Evolutionary conservation across 1,140 invertebrate species (phyloP), one percentile per base, ranked within the genome.

Genomic region (Bombus pascuorum): DNA sequence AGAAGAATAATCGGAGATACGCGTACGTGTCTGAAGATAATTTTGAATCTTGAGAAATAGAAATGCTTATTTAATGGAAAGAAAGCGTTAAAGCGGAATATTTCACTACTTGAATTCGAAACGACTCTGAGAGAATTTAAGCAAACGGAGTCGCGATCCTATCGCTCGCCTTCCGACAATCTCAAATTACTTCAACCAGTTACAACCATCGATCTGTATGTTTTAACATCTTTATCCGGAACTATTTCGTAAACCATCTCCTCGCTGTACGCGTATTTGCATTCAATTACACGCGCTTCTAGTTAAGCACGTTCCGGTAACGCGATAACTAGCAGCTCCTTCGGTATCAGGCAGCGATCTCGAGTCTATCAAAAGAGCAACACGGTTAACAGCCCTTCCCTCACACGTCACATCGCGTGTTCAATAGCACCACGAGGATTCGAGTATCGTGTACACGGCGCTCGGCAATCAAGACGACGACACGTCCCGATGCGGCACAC

Each of bases 301-400:
- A 32, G 77, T 85, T 85, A 65, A 85, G 83, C 83, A 80, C 83
- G 77, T 80, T 44, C 57, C 74, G 4, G 77, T 65, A 65, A 85
- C 68, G 77, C 75, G 83, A 85, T 85, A 85, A 80, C 83, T 65
- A 72, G 77, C 42, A 80, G 57, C 68, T 72, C 83, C 53, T 85
- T 39, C n/a, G 83, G 57, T 73, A 85, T 85, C 83, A 80, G 57
- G 13, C 42, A 80, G 28, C 53, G 76, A 85, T 85, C 83, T 73
- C 18, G 83, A 32, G 76, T 79, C 83, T 85, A 85, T 85, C 83
- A 85, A 85, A 85, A 85, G 76, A 85, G 83, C 83, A 85, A 85
- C 83, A 73, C 76, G 57, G 83, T 79, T 85, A 85, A 79, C 83
- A 77, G 79, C 28, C 83, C 77, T 28, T 77, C 53, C 34, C 57